phyloP scores from a whole-genome alignment of 1,140 invertebrate genomes.

The Temnothorax longispinosus region DNA sequence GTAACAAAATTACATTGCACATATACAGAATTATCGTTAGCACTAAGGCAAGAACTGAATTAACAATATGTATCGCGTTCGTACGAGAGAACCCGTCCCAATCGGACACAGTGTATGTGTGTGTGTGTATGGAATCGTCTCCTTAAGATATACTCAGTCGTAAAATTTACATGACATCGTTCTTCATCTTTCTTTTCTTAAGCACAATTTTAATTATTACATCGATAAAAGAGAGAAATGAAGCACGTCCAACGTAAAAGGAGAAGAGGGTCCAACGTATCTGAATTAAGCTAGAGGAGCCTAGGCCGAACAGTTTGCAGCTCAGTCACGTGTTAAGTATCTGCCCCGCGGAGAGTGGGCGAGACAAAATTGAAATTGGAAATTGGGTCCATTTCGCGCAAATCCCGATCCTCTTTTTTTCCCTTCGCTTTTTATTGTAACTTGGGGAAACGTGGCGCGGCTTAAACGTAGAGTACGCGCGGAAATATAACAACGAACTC shows the following conservation, averaged over 20 bases:
- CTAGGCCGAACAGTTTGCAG: constrained; percentile 73
- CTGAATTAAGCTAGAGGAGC: constrained; percentile 54
- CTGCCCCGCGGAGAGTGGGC: not conserved
- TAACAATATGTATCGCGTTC: constrained; percentile 72
- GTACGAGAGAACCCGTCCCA: constrained; percentile 73
- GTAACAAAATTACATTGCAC: constrained; percentile 83
- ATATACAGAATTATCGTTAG: constrained; percentile 79
- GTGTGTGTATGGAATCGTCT: constrained; percentile 50
- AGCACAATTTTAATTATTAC: constrained; percentile 59
- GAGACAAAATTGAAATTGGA: not conserved
- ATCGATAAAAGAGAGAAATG: constrained; percentile 31
- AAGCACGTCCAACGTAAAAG: constrained; percentile 55
- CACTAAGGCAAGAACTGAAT: constrained; percentile 76
- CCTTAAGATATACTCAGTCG: constrained; percentile 71
- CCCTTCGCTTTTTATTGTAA: not conserved
- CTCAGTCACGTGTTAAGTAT: constrained; percentile 64
- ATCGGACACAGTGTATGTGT: constrained; percentile 50
- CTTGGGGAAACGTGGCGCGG: not conserved
- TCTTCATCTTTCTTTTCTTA: constrained; percentile 33
- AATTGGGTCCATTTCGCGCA: not conserved
- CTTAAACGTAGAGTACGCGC: constrained; percentile 5
- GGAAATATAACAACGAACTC: constrained; percentile 42
- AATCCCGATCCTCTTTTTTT: not conserved
- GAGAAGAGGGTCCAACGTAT: not conserved
- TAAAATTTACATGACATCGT: constrained; percentile 68